phyloP scores from a whole-genome alignment of 2,888 invertebrate species.

The Marasmarcha lunaedactyla region DNA sequence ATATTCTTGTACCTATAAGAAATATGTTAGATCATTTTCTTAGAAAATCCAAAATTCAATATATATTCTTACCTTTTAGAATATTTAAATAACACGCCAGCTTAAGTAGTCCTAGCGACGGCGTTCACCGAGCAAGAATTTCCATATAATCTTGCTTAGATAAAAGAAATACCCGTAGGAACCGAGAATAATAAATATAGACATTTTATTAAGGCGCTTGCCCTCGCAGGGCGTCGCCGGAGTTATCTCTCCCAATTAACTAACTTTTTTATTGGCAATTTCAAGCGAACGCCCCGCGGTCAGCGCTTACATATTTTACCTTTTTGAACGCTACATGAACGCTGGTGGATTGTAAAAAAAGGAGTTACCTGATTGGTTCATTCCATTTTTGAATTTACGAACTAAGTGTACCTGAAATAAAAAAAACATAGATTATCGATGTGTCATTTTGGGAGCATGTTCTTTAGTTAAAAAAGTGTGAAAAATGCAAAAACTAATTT shows the following conservation, averaged over 20 bases:
- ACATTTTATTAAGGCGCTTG: conserved; percentile 58
- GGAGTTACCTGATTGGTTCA: not conserved
- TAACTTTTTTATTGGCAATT: conserved; percentile 65
- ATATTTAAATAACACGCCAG: too few species aligned
- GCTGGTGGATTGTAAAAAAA: not conserved
- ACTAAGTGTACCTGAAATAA: not conserved
- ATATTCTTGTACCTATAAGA: too few species aligned
- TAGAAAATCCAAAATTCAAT: too few species aligned
- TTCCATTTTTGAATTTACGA: not conserved
- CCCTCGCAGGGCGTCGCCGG: conserved; percentile 21
- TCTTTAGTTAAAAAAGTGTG: too few species aligned
- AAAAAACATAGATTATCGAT: not conserved
- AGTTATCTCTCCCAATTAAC: conserved; percentile 66
- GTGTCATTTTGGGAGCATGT: too few species aligned
- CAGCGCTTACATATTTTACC: conserved; percentile 15
- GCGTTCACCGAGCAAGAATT: too few species aligned
- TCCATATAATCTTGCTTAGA: not conserved
- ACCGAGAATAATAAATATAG: conserved; percentile 34
- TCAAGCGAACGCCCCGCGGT: conserved; percentile 46
- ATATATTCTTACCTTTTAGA: too few species aligned
- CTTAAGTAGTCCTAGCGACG: too few species aligned
- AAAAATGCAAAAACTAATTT: too few species aligned
- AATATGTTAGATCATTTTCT: too few species aligned
- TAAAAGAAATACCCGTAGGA: conserved; percentile 3
- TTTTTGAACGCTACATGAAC: conserved; percentile 3